Percentiles rank a stretch among this genome's conserved stretches.
phyloP scores from a whole-genome alignment of 2,888 invertebrate genomes.

The Ophion slaviceki region DNA sequence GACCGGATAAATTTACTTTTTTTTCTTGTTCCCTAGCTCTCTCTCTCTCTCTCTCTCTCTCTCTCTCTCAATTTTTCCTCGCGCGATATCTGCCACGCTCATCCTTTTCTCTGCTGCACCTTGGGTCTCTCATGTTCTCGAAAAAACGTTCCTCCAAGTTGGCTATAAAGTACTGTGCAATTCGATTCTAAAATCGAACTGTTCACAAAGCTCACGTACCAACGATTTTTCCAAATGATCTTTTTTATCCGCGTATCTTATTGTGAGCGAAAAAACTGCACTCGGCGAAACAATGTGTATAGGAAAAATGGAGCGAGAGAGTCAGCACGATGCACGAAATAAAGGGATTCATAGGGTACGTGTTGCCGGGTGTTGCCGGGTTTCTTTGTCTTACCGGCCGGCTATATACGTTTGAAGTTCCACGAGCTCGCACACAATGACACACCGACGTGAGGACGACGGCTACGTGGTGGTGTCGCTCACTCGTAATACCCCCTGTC shows the following conservation, averaged over 20 bases:
- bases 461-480: slow-evolving; percentile 21
- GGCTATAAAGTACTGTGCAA: slow-evolving; percentile 5
- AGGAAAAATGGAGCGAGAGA: slow-evolving; percentile 37
- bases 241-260: slow-evolving; percentile 13
- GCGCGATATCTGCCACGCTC: slow-evolving; percentile 38
- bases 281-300: slow-evolving; percentile 5
- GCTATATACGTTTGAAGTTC: slow-evolving; percentile 32
- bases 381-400: slow-evolving; percentile 68
- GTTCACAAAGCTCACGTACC: slow-evolving; percentile 3
- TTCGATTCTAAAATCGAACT: slow-evolving; percentile 30
- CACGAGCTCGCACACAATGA: slow-evolving; percentile 38
- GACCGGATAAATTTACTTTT: slow-evolving; percentile 67
- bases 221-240: neutral
- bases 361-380: slow-evolving; percentile 64
- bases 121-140: neutral
- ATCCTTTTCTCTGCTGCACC: slow-evolving; percentile 13
- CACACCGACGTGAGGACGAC: neutral
- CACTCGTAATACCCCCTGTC: slow-evolving; percentile 45
- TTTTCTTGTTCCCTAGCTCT: slow-evolving; percentile 23
- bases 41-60: neutral
- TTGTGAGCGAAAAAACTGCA: neutral
- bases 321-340: slow-evolving; percentile 47
- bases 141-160: neutral
- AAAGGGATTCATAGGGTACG: slow-evolving; percentile 60
- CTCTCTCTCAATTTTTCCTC: slow-evolving; percentile 39